Evolutionary conservation across 1,140 invertebrate species (phyloP), one percentile per base, ranked within the genome.

Genomic region (Palaemon carinicauda): DNA sequence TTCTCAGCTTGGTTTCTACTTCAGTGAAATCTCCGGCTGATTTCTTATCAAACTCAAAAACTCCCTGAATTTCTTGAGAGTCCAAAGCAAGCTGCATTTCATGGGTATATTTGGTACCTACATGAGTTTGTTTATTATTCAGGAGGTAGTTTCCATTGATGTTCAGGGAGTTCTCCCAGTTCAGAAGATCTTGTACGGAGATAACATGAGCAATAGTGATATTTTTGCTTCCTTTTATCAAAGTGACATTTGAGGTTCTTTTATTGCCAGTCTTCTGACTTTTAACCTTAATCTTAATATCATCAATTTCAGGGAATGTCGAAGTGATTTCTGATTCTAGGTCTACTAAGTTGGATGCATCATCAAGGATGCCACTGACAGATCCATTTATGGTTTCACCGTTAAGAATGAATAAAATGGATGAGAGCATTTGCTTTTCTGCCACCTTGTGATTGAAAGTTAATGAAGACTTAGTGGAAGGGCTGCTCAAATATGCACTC

Each of bases 81-180:
- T n/a, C 51, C 75, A 56, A 73, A 19, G 19, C 54, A 50, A 10
- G 51, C 50, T 80, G 60, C 2, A 80, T 19, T 29, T 74, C 24
- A 29, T 80, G 65, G 9, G 27, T 27, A 31, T 73, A 86, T 5
- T 24, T 17, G 27, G 50, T 53, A 27, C 77, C 77, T n/a, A 9
- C 15, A 29, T 71, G 77, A n/a, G 54, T 53, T 77, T 56, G 56
- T 27, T 73, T 86, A 52, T 79, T 80, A n/a, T 17, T 41, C 41
- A 86, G 24, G 41, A 69, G 24, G 74, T 73, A 80, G 0, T 24
- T 17, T 5, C 53, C 77, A 54, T 86, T 86, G 19, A 86, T 12
- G n/a, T 21, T 52, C 17, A 86, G 73, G 50, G 41, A 52, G 15
- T 65, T 86, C 54, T 86, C 83, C 83, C 83, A 86, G 65, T 86